These are phyloP conservation scores for Cyprinus carpio DNA, from an alignment of 2,113 vertebrate species.

Conservation along the genomic window DNA sequence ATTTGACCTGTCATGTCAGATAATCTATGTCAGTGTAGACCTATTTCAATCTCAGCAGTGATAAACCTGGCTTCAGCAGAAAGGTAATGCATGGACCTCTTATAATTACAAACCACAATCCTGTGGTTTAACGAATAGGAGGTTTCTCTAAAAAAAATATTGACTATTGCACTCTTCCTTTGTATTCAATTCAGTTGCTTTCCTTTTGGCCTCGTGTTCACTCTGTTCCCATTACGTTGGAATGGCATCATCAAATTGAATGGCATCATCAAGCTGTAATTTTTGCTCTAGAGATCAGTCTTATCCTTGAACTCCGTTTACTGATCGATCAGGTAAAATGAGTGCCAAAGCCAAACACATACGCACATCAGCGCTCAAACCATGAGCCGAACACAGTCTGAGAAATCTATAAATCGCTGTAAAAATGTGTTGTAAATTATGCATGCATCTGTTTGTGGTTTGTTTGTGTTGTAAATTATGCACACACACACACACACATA, in stretches of 20 bases:
- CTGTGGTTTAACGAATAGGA: slow-evolving; percentile 26
- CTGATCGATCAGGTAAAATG: slow-evolving; percentile 29
- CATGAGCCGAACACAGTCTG: slow-evolving; percentile 3
- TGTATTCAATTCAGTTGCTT: neutral
- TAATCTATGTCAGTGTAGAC: slow-evolving; percentile 25
- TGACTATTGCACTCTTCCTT: neutral
- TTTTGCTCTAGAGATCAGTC: slow-evolving; percentile 17
- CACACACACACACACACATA: too few species aligned
- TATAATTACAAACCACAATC: slow-evolving; percentile 15
- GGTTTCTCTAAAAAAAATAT: neutral
- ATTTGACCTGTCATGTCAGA: slow-evolving; percentile 29
- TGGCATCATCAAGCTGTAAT: slow-evolving; percentile 13
- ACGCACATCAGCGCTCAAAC: slow-evolving; percentile 11
- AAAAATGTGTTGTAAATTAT: too few species aligned
- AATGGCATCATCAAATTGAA: slow-evolving; percentile 13
- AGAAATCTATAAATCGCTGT: slow-evolving; percentile 28
- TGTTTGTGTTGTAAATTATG: too few species aligned
- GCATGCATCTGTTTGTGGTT: neutral
- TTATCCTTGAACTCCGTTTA: slow-evolving; percentile 35
- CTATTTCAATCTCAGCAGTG: slow-evolving; percentile 22
- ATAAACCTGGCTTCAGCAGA: slow-evolving; percentile 20
- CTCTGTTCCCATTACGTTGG: neutral
- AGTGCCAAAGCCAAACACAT: slow-evolving; percentile 2
- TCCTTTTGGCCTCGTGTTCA: neutral
- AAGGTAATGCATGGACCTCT: slow-evolving; percentile 13